Evolutionary conservation across 2,113 vertebrate species (phyloP).

Genomic region (Puntigrus tetrazona): DNA sequence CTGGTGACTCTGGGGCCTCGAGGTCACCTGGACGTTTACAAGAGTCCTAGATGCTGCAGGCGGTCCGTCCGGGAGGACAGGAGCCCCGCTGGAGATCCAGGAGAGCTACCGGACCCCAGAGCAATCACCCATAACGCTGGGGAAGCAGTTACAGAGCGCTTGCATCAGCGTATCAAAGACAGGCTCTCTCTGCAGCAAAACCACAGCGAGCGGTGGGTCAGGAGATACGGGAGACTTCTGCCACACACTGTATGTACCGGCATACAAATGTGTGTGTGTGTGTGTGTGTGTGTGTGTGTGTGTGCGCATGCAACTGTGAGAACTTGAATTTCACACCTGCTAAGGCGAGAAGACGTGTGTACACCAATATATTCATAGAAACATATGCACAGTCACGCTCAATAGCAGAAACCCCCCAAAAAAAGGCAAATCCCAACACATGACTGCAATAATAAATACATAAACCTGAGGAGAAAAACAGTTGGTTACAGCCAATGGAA

Average conservation of each 20-base stretch:
- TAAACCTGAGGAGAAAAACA: neutral
- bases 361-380: neutral
- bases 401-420: neutral
- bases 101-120: conserved; percentile 13
- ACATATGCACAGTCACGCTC: neutral
- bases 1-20: neutral
- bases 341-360: neutral
- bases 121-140: neutral
- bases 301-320: neutral
- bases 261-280: neutral
- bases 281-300: neutral
- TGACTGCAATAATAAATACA: neutral
- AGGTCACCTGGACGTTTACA: neutral
- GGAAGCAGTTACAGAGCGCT: conserved; percentile 24
- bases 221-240: conserved; percentile 4
- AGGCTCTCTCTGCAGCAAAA: conserved; percentile 1
- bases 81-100: neutral
- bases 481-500: neutral
- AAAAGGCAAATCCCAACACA: neutral
- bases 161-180: conserved; percentile 63
- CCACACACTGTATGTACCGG: neutral
- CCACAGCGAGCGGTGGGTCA: neutral
- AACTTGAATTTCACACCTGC: conserved; percentile 10
- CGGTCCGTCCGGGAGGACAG: neutral
- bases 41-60: neutral